These are phyloP conservation scores for Drosophila watanabei DNA, from an alignment of 1,140 invertebrate species.

Conservation along the genomic window DNA sequence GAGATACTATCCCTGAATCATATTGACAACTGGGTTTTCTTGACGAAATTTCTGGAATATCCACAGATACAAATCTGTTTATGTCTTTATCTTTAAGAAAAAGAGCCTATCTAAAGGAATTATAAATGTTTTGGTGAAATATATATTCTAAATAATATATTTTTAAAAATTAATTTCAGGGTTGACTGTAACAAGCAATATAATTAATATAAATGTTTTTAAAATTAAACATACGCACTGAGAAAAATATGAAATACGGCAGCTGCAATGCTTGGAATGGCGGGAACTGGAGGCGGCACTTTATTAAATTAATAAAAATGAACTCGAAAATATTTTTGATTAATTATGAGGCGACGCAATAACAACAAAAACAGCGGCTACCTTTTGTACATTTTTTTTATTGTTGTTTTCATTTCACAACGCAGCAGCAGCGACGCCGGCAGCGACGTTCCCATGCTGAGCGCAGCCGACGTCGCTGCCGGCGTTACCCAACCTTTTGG, in stretches of 20 bases:
- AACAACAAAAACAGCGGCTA: conserved; percentile 50
- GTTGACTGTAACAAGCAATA: no score
- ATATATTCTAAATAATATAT: no score
- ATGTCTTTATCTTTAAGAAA: neutral
- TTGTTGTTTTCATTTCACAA: conserved; percentile 27
- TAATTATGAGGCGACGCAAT: conserved; percentile 65
- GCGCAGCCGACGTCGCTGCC: conserved; percentile 56
- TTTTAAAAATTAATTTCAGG: no score
- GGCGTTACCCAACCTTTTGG: conserved; percentile 77
- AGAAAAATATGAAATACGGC: neutral
- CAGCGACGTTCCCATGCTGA: conserved; percentile 55
- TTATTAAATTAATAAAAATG: conserved; percentile 79
- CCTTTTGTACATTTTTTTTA: conserved; percentile 44
- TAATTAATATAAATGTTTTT: neutral
- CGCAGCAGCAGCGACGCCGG: conserved; percentile 23
- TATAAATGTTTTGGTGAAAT: no score
- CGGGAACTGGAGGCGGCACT: conserved; percentile 28
- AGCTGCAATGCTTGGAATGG: conserved; percentile 18
- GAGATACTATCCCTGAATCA: no score
- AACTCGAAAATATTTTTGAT: conserved; percentile 80
- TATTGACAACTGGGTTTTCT: neutral
- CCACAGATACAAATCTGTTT: neutral
- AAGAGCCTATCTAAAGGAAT: no score
- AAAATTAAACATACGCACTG: neutral
- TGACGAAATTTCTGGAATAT: neutral